Base-by-base conservation (phyloP, 1,140 invertebrate species). In the Bombus cullumanus region DNA sequence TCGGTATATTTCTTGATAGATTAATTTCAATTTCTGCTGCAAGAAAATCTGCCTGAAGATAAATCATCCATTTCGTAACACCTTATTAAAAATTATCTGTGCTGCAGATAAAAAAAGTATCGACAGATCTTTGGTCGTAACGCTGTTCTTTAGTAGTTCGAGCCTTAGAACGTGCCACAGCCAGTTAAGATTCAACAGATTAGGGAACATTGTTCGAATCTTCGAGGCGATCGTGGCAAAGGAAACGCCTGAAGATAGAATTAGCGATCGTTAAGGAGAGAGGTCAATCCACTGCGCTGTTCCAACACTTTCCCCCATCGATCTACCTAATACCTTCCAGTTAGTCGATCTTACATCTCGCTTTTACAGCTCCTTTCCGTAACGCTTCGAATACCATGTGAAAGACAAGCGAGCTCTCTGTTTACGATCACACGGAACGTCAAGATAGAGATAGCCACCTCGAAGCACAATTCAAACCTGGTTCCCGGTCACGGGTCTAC, bases 221-320 rank as follows among this genome's bases (percentile, higher is more conserved):
- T 43, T 73, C n/a, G n/a, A n/a, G 15, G n/a, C 12, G 41, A 73
- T 73, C 71, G 41, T 15, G 39, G 41, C n/a, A 5, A 43, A 73
- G 13, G 41, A n/a, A 47, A 66, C 77, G 62, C 28, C 39, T 31
- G n/a, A 25, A 66, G 77, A 69, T 69, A 53, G 66, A 80, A 80
- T 80, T 80, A 41, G 64, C 31, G 64, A 41, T 64, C 57, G 75
- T 25, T 41, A 10, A 57, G 12, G 28, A 41, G 34, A 62, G 28
- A 62, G 62, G 22, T 31, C 22, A 41, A 47, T 37, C 41, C 41
- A 37, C 64, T 43, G 59, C 59, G 66, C 12, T 34, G 43, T 62
- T 47, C 88, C 64, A 41, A 85, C 86, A 86, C 88, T 89, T 89
- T 89, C 79, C 83, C 79, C 83, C 87, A 89, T 89, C 88, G 83